These are phyloP conservation scores for Drosophila ironensis DNA, from an alignment of 1,140 invertebrate genomes.

Conservation along the genomic window DNA sequence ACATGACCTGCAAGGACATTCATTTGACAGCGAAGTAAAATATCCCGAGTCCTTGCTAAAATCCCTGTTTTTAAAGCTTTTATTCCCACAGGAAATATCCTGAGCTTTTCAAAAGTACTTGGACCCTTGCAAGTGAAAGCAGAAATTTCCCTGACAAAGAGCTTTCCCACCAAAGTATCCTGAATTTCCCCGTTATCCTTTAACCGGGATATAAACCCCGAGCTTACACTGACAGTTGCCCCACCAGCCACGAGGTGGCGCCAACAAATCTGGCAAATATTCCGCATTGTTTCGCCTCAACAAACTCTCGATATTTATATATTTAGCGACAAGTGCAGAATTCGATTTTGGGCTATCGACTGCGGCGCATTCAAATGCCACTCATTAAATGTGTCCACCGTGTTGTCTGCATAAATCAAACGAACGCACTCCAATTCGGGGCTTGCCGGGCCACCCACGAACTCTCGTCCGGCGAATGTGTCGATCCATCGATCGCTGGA, in stretches of 20 bases:
- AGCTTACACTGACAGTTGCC: conserved; percentile 4
- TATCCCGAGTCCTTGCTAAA: too few species aligned
- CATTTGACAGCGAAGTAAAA: too few species aligned
- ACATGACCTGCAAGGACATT: neutral
- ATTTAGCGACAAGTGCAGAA: conserved; percentile 54
- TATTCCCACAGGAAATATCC: neutral
- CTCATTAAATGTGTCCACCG: conserved; percentile 55
- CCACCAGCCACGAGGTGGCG: conserved; percentile 12
- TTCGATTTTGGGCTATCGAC: conserved; percentile 9
- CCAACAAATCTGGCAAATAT: neutral
- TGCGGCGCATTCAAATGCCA: conserved; percentile 62
- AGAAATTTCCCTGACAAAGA: neutral
- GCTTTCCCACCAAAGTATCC: neutral
- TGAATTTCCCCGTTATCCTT: conserved; percentile 7
- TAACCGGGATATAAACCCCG: conserved; percentile 6
- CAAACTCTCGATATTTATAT: conserved; percentile 40
- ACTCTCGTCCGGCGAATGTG: neutral
- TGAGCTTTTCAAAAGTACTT: neutral
- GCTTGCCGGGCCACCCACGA: conserved; percentile 63
- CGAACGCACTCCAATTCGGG: conserved; percentile 25
- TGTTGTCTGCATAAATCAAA: conserved; percentile 73
- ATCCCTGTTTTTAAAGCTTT: too few species aligned
- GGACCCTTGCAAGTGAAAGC: too few species aligned
- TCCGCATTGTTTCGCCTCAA: neutral
- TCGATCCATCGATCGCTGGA: conserved; percentile 15